Evolutionary conservation across 2,113 vertebrate genomes (phyloP), one percentile per base, ranked within the genome.

Genomic region (Prunella fulvescens): DNA sequence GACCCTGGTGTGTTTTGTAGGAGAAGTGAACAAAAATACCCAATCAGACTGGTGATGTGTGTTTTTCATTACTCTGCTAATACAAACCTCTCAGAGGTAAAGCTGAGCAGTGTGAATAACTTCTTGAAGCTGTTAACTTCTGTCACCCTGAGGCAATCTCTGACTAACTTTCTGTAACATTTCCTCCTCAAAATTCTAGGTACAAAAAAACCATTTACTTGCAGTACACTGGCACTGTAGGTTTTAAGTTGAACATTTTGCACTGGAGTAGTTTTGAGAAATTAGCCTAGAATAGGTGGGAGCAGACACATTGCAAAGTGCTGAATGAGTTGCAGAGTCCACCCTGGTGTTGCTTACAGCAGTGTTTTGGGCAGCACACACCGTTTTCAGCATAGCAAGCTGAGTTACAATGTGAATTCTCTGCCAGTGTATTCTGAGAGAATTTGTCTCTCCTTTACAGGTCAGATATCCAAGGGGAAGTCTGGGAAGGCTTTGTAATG

Each of bases 401-500:
- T 19, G 60, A 51, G 54, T 64, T 83, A n/a, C 3, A 1, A 67
- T 67, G 82, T 62, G 80, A 74, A 53, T 81, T 93, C 82, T 83
- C 80, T 70, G 54, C 54, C 76, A 69, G 82, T 19, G n/a, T 54
- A 14, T 66, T 67, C 67, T 88, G 61, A 84, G 89, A 93, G 48
- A 87, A 87, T 92, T 86, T 87, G 48, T 87, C 58, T 89, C 73
- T 92, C 93, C 86, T 95, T 95, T 94, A 83, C 90, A 92, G 78
- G 78, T 96, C 86, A 89, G 83, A 74, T 87, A 87, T 44, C 69
- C 86, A 81, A 86, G 48, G 84, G 84, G 84, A 91, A 96, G 87
- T 73, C 86, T 94, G 50, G 58, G 66, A 70, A 85, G 70, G 78
- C 73, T 95, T 94, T 96, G 94, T 95, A 92, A 96, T 96, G 92